Evolutionary conservation across 2,113 vertebrate genomes (phyloP).

Genomic region (Spea bombifrons): DNA sequence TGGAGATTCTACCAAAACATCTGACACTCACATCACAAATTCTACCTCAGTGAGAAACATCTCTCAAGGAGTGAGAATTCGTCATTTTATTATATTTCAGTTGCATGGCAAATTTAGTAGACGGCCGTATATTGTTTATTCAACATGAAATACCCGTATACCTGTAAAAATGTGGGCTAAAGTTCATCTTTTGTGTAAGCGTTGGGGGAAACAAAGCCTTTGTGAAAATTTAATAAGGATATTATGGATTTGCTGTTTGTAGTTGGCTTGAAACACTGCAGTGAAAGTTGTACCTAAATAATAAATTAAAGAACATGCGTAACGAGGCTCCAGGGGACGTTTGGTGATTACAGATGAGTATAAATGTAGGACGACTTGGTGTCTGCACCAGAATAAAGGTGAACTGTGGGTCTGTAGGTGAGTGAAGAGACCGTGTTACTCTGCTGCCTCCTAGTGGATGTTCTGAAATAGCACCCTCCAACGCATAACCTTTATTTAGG

Average conservation of each 20-base stretch:
- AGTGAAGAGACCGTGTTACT: neutral
- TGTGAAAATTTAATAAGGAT: slow-evolving; percentile 13
- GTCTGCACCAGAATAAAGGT: neutral
- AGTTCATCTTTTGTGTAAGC: too few species aligned
- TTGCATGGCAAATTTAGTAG: too few species aligned
- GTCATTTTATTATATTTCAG: too few species aligned
- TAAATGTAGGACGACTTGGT: neutral
- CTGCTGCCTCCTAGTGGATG: slow-evolving; percentile 21
- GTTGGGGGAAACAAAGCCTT: slow-evolving; percentile 8
- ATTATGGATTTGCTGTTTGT: slow-evolving; percentile 20
- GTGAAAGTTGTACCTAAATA: slow-evolving; percentile 21
- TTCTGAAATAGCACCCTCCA: too few species aligned
- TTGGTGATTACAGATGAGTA: slow-evolving; percentile 15
- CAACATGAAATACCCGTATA: too few species aligned
- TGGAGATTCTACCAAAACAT: too few species aligned
- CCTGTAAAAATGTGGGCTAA: too few species aligned
- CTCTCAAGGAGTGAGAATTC: too few species aligned
- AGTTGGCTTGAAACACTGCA: slow-evolving; percentile 1
- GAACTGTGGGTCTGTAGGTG: neutral
- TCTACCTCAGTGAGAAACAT: too few species aligned
- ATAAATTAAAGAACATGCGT: slow-evolving; percentile 24
- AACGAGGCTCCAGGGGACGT: slow-evolving; percentile 14
- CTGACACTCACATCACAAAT: too few species aligned
- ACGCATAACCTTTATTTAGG: too few species aligned
- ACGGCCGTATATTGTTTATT: too few species aligned